These are phyloP conservation scores for Kryptopterus vitreolus DNA, from an alignment of 2,797 vertebrate species.

Conservation along the genomic window DNA sequence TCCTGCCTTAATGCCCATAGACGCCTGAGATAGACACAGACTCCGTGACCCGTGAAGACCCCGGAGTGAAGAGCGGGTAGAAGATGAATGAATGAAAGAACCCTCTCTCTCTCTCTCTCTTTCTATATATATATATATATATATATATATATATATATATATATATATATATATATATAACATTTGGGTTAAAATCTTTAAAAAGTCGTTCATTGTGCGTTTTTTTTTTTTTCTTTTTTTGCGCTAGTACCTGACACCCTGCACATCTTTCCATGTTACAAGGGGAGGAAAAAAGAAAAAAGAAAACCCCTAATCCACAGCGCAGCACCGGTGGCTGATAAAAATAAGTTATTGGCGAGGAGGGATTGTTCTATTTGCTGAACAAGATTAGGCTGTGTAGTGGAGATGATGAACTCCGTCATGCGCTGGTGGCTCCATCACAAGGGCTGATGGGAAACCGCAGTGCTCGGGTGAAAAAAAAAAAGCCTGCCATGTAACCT, in stretches of 20 bases:
- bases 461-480: background rate
- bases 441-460: background rate
- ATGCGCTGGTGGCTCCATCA: constrained; percentile 22
- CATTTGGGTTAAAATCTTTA: background rate
- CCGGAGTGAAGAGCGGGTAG: no score
- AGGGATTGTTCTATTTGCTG: constrained; percentile 27
- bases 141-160: no score
- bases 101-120: no score
- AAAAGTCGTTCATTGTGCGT: background rate
- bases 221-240: background rate
- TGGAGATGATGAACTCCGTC: constrained; percentile 33
- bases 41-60: no score
- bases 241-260: background rate
- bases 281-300: background rate
- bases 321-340: background rate
- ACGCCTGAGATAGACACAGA: no score
- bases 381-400: constrained; percentile 30
- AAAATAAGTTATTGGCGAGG: background rate
- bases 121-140: no score
- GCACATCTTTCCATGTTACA: background rate
- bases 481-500: background rate
- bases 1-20: no score
- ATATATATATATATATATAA: no score
- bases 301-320: background rate
- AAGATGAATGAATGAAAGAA: no score